These are phyloP conservation scores for Baronia brevicornis DNA, from an alignment of 2,888 invertebrate species.

Conservation along the genomic window DNA sequence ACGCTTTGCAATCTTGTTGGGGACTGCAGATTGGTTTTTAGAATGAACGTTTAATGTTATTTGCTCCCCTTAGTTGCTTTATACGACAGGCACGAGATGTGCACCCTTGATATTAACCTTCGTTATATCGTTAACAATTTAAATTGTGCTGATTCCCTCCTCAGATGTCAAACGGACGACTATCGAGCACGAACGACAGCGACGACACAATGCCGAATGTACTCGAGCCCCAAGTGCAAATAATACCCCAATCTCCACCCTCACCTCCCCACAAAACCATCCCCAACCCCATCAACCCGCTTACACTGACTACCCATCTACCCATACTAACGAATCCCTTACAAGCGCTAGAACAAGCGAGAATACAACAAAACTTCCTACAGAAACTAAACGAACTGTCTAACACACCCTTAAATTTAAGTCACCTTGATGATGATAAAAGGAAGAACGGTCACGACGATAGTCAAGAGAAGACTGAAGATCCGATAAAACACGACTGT, in stretches of 20 bases:
- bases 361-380: slow-evolving; percentile 58
- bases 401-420: slow-evolving; percentile 63
- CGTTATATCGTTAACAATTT: too few relatives aligned
- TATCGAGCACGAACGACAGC: slow-evolving; percentile 69
- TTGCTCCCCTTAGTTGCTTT: too few relatives aligned
- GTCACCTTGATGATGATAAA: slow-evolving; percentile 54
- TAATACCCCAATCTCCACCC: slow-evolving; percentile 59
- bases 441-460: slow-evolving; percentile 43
- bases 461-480: slow-evolving; percentile 32
- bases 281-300: slow-evolving; percentile 21
- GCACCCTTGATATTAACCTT: too few relatives aligned
- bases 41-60: too few relatives aligned
- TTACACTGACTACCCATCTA: slow-evolving; percentile 29
- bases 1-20: too few relatives aligned
- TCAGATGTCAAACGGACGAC: slow-evolving; percentile 72
- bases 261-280: slow-evolving; percentile 36
- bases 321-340: slow-evolving; percentile 48
- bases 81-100: too few relatives aligned
- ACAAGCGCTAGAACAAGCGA: slow-evolving; percentile 60
- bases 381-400: slow-evolving; percentile 62
- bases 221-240: slow-evolving; percentile 64
- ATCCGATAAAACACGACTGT: slow-evolving; percentile 42
- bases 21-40: too few relatives aligned
- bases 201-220: slow-evolving; percentile 69
- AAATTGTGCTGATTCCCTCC: too few relatives aligned